Conservation (phyloP, 2,113 vertebrate species). For the Varanus komodoensis region DNA sequence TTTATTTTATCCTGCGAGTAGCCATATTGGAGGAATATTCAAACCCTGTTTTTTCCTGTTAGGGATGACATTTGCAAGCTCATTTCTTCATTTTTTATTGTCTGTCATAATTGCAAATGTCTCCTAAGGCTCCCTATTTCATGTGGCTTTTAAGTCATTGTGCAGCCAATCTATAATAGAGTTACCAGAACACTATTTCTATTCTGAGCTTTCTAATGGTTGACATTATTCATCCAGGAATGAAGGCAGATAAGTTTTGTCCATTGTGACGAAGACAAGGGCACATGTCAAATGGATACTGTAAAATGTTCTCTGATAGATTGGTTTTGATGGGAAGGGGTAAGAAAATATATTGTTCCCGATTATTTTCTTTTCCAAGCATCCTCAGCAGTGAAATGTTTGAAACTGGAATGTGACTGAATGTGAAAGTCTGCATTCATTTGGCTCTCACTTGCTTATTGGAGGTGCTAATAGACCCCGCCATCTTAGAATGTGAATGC, state of each 20-base stretch:
- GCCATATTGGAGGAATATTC: fast-evolving
- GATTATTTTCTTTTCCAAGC: conserved; percentile 12
- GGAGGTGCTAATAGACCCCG: conserved; percentile 1
- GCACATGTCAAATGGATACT: fast-evolving
- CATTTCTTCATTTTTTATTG: conserved; percentile 21
- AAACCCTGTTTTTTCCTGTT: neutral
- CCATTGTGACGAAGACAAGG: neutral
- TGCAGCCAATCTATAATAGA: conserved; percentile 10
- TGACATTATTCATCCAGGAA: conserved; percentile 9
- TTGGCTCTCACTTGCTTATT: fast-evolving
- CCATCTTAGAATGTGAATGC: neutral
- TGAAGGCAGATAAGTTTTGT: neutral
- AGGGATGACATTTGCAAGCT: conserved; percentile 6
- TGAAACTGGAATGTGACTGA: neutral
- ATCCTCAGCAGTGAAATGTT: conserved; percentile 11
- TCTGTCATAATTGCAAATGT: conserved; percentile 23
- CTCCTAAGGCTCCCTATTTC: neutral
- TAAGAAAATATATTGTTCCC: neutral
- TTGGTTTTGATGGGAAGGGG: neutral
- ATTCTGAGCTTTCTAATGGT: neutral
- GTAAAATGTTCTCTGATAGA: conserved; percentile 4
- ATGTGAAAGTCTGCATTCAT: neutral
- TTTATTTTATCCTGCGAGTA: neutral
- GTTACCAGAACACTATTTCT: conserved; percentile 24
- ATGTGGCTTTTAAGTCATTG: neutral